Conservation (phyloP, 2,113 vertebrate species). For the Anas platyrhynchos region DNA sequence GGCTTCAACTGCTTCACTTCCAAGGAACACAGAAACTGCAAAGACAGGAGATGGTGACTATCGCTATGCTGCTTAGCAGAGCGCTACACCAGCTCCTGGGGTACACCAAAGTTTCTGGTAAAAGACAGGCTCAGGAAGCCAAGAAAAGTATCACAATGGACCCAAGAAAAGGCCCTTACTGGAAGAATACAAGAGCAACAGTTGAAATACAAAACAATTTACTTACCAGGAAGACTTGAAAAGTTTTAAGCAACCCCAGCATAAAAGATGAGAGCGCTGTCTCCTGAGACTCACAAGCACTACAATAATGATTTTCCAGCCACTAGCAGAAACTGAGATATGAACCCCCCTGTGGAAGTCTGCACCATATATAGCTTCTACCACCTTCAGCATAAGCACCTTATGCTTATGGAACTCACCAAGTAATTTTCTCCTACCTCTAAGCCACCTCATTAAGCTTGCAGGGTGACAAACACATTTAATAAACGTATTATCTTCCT, state of each 20-base stretch:
- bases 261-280: not conserved
- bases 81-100: not conserved
- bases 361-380: not conserved
- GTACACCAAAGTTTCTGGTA: not conserved
- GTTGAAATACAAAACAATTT: not conserved
- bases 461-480: not conserved
- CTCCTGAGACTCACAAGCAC: not conserved
- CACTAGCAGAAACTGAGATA: not conserved
- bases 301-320: not conserved
- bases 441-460: not conserved
- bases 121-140: not conserved
- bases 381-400: not conserved
- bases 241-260: not conserved
- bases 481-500: not conserved
- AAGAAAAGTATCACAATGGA: accelerated
- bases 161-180: not conserved
- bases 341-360: not conserved
- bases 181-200: not conserved
- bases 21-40: accelerated
- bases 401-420: not conserved
- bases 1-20: not conserved
- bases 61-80: not conserved
- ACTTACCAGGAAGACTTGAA: not conserved
- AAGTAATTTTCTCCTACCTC: not conserved
- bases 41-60: not conserved